Evolutionary conservation across 2,797 vertebrate species (phyloP).

Genomic region (Oreonectes daqikongensis): DNA sequence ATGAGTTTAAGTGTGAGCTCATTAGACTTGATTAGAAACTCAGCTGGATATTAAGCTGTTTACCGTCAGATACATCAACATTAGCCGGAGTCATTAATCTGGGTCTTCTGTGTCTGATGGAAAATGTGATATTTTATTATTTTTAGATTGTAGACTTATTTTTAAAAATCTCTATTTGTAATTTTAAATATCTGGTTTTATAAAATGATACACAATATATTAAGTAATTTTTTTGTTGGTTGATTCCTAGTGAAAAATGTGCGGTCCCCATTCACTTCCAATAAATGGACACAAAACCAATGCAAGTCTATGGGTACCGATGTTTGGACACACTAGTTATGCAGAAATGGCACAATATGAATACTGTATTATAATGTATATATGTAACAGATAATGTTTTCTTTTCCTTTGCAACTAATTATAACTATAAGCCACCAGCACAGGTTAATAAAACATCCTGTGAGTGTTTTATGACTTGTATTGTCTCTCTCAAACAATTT

Average conservation of each 20-base stretch:
- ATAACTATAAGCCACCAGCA: neutral
- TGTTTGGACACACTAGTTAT: too few species aligned
- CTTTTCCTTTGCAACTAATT: too few species aligned
- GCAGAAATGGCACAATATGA: neutral
- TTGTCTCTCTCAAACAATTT: slow-evolving; percentile 33
- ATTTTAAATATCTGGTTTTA: too few species aligned
- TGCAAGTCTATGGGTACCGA: too few species aligned
- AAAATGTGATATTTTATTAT: slow-evolving; percentile 1
- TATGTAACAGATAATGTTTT: too few species aligned
- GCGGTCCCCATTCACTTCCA: too few species aligned
- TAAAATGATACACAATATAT: neutral
- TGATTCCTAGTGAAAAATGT: too few species aligned
- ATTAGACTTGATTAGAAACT: slow-evolving; percentile 63
- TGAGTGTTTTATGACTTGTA: slow-evolving; percentile 39
- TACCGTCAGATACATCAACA: slow-evolving; percentile 43
- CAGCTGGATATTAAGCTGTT: slow-evolving; percentile 55
- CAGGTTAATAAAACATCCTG: slow-evolving; percentile 44
- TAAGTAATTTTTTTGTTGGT: neutral
- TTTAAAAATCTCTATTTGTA: neutral
- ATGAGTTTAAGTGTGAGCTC: slow-evolving; percentile 58
- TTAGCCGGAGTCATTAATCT: slow-evolving; percentile 10
- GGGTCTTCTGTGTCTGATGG: slow-evolving; percentile 1
- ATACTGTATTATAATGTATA: too few species aligned
- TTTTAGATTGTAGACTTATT: neutral
- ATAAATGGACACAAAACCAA: too few species aligned